These are phyloP conservation scores for Callipepla californica DNA, from an alignment of 2,113 vertebrate species.

Conservation along the genomic window DNA sequence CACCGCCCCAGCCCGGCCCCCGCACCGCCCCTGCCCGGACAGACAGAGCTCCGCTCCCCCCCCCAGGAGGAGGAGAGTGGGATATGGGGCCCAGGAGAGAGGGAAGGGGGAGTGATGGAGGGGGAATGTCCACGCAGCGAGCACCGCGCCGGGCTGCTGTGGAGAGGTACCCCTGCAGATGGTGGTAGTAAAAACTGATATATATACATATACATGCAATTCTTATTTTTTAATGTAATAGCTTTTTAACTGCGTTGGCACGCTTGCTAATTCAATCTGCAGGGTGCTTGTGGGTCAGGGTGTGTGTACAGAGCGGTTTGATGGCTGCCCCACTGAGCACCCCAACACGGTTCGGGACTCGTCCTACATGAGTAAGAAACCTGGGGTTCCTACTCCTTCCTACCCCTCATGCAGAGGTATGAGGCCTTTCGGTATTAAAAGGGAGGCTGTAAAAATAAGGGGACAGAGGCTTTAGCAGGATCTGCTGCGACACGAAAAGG, in stretches of 20 bases:
- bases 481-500: too few relatives aligned
- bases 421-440: too few relatives aligned
- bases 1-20: background rate
- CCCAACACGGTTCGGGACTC: accelerated
- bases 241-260: background rate
- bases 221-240: background rate
- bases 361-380: too few relatives aligned
- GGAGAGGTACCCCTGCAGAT: background rate
- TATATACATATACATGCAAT: background rate
- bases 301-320: background rate
- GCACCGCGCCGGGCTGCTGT: accelerated
- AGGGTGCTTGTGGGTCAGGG: background rate
- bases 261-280: background rate
- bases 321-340: background rate
- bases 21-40: background rate
- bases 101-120: accelerated
- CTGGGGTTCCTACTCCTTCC: background rate
- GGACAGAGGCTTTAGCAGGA: too few relatives aligned
- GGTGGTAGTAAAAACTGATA: background rate
- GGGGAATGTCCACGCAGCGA: background rate
- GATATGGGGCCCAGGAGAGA: background rate
- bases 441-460: too few relatives aligned
- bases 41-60: background rate
- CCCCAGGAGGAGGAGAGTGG: background rate
- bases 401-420: background rate